Conservation (phyloP, 2,797 vertebrate genomes). For the Anomalospiza imberbis region DNA sequence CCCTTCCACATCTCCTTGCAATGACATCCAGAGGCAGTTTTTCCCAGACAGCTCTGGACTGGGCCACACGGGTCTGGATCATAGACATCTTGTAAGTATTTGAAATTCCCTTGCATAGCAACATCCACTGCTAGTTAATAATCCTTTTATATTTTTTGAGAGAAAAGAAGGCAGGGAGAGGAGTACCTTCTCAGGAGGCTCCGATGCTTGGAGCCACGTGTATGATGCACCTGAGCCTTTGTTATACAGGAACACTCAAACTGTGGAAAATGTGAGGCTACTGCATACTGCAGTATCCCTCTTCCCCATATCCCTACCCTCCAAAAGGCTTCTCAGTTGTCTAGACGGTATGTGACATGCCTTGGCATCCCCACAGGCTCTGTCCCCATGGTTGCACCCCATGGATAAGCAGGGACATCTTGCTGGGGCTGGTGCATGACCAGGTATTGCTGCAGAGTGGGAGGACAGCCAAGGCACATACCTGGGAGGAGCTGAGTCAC, state of each 20-base stretch:
- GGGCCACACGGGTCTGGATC: not conserved
- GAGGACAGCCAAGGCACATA: not conserved
- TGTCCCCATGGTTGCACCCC: not conserved
- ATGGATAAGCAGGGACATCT: not conserved
- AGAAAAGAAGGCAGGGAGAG: not conserved
- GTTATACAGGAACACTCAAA: not conserved
- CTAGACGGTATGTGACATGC: not conserved
- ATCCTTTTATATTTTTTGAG: not conserved
- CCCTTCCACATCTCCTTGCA: not conserved
- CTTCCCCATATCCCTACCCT: not conserved
- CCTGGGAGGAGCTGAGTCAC: not conserved
- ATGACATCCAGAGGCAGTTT: fast-evolving
- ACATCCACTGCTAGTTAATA: not conserved
- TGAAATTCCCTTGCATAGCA: not conserved
- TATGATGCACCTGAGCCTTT: not conserved
- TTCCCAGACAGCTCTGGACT: not conserved
- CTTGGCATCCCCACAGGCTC: not conserved
- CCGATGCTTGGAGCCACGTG: not conserved
- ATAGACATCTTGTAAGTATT: not conserved
- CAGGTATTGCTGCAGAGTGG: not conserved
- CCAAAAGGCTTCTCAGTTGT: not conserved
- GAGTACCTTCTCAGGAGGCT: not conserved
- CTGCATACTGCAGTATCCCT: not conserved
- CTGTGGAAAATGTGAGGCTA: not conserved
- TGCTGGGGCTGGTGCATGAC: not conserved